Evolutionary conservation across 92 coral and sea anemone genomes (phyloP).

Genomic region (Virgularia gustaviana): DNA sequence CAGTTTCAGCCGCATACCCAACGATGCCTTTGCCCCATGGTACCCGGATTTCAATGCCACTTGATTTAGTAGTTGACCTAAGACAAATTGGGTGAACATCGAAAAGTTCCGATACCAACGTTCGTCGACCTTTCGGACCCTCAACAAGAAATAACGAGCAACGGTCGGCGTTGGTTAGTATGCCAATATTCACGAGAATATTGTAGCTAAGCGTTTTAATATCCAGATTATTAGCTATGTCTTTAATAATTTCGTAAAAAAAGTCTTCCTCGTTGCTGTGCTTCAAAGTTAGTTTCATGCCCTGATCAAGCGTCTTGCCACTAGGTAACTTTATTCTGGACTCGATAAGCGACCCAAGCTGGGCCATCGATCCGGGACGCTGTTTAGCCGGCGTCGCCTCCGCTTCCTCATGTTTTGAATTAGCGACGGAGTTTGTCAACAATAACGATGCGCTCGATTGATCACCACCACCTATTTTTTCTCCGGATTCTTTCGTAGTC

Average conservation of each 20-base stretch:
- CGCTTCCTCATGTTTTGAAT: not conserved
- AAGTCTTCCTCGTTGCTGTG: constrained; percentile 91
- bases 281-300: constrained; percentile 80
- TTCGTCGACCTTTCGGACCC: constrained; percentile 86
- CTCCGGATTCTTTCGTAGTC: constrained; percentile 8
- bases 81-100: constrained; percentile 88
- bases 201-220: constrained; percentile 92
- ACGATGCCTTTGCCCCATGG: constrained; percentile 98
- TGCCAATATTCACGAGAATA: constrained; percentile 97
- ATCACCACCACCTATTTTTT: not conserved
- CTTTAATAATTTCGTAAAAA: constrained; percentile 97
- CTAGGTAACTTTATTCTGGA: constrained; percentile 93
- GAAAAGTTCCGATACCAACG: constrained; percentile 94
- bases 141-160: constrained; percentile 96
- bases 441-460: not conserved
- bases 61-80: constrained; percentile 63
- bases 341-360: constrained; percentile 88
- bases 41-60: constrained; percentile 83
- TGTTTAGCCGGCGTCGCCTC: not conserved
- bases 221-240: constrained; percentile 95
- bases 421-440: not conserved
- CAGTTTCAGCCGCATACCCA: constrained; percentile 97
- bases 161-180: constrained; percentile 97
- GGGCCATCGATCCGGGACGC: constrained; percentile 30
- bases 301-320: constrained; percentile 78